Conservation (phyloP, 1,140 invertebrate genomes). For the Dinothrombium tinctorium region DNA sequence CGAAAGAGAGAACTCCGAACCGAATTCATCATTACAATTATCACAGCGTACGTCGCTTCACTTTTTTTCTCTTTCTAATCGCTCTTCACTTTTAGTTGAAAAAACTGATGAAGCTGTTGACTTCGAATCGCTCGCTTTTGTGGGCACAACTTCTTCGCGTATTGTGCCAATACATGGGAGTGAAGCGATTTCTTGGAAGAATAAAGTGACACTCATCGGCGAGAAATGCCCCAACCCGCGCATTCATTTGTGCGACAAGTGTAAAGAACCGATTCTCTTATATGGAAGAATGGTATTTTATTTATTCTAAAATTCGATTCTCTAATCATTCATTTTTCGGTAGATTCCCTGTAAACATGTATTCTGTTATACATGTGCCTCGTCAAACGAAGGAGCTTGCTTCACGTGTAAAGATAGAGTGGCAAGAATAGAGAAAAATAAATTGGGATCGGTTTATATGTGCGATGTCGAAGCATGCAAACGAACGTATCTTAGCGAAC, state of each 20-base stretch:
- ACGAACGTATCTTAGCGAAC: conserved; percentile 66
- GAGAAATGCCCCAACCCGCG: conserved; percentile 85
- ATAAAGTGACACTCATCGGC: conserved; percentile 50
- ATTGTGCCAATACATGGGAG: conserved; percentile 6
- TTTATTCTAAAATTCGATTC: background rate
- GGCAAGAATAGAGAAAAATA: conserved; percentile 70
- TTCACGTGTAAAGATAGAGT: conserved; percentile 62
- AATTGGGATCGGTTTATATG: conserved; percentile 83
- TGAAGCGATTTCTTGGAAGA: conserved; percentile 5
- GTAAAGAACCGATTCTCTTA: conserved; percentile 72
- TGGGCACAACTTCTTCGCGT: too few relatives aligned
- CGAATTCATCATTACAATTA: too few relatives aligned
- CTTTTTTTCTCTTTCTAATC: too few relatives aligned
- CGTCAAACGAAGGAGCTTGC: conserved; percentile 16
- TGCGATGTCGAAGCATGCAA: conserved; percentile 82
- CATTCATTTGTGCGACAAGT: conserved; percentile 86
- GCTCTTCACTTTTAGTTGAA: too few relatives aligned
- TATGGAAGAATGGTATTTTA: conserved; percentile 68
- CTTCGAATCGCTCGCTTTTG: too few relatives aligned
- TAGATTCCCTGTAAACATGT: conserved; percentile 91
- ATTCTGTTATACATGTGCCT: conserved; percentile 68
- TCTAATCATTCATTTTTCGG: conserved; percentile 9
- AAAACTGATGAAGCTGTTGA: too few relatives aligned
- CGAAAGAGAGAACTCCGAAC: too few relatives aligned
- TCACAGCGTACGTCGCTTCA: too few relatives aligned